These are phyloP conservation scores for Ischnura elegans DNA, from an alignment of 2,888 invertebrate genomes.

Conservation along the genomic window DNA sequence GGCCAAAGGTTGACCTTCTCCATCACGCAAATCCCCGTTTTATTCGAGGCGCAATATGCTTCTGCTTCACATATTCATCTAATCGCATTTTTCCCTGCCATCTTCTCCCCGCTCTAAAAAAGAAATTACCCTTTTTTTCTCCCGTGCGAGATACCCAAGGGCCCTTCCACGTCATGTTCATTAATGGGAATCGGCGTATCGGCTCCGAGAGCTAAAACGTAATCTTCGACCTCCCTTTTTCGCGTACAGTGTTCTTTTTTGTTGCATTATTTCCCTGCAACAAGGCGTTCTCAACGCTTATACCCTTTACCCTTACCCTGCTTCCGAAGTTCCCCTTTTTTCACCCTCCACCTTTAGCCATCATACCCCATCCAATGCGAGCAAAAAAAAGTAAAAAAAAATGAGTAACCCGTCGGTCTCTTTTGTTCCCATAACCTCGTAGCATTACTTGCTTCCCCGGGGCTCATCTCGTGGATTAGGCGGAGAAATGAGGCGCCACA, in stretches of 20 bases:
- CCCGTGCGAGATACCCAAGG: background rate
- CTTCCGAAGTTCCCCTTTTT: background rate
- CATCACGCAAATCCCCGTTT: background rate
- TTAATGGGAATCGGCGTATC: conserved; percentile 65
- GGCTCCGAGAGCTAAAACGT: conserved; percentile 47
- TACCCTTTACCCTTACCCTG: background rate
- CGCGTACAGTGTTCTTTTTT: conserved; percentile 25
- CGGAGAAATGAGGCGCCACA: background rate
- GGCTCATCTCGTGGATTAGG: conserved; percentile 19
- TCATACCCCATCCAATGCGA: background rate
- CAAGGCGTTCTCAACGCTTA: background rate
- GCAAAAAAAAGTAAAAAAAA: too few relatives aligned
- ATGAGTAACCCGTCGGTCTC: background rate
- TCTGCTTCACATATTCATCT: background rate
- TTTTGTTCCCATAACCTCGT: conserved; percentile 29
- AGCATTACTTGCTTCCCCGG: background rate
- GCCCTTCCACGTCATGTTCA: background rate
- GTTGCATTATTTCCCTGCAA: conserved; percentile 23
- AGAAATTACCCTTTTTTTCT: conserved; percentile 4
- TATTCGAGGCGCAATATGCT: background rate
- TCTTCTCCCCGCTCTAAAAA: too few relatives aligned
- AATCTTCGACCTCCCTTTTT: conserved; percentile 33
- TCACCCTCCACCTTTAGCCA: background rate
- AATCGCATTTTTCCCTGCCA: conserved; percentile 15
- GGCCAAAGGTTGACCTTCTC: background rate